Base-by-base conservation (phyloP, 2,888 invertebrate species). In the Eretmocerus hayati region DNA sequence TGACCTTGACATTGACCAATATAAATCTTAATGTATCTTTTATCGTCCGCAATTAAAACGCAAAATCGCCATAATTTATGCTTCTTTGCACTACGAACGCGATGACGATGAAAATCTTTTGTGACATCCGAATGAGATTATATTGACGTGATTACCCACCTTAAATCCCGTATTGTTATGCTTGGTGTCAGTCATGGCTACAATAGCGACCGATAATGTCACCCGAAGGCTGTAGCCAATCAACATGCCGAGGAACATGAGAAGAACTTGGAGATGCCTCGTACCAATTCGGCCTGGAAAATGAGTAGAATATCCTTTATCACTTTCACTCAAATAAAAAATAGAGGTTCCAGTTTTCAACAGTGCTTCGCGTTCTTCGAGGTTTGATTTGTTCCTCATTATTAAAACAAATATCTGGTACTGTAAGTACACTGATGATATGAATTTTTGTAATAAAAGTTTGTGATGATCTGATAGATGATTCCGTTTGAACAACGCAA, bases 181-280 rank as follows among this genome's bases (percentile, higher is more conserved):
- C 9, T 62, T 56, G 9, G 48, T 45, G 31, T 59, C 52, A n/a
- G 47, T 47, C 63, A 80, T 72, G 2, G 79, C 76, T 1, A 80
- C 71, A 8, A 81, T 71, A 0, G 77, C 77, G 1, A 79, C 67
- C 0, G 77, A 77, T 53, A 76, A 67, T 56, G 75, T 74, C 16
- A 78, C 76, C n/a, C 81, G 70, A 31, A 79, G 63, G 16, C 73
- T 66, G 1, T 79, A 81, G 37, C 77, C 71, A 2, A 75, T 71
- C 1, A 74, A 63, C 22, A 78, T 71, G 5, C 75, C 74, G 1
- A 74, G 60, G 31, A 79, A 73, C 69, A 79, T 73, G 47, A 81
- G 74, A n/a, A 76, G 37, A 49, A 73, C 65, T 62, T 81, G 80
- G 0, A 79, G 21, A 47, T 80, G 80, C 1, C 81, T 74, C 8